Base-by-base conservation (phyloP, 2,797 vertebrate genomes). In the Lepilemur ruficaudatus region DNA sequence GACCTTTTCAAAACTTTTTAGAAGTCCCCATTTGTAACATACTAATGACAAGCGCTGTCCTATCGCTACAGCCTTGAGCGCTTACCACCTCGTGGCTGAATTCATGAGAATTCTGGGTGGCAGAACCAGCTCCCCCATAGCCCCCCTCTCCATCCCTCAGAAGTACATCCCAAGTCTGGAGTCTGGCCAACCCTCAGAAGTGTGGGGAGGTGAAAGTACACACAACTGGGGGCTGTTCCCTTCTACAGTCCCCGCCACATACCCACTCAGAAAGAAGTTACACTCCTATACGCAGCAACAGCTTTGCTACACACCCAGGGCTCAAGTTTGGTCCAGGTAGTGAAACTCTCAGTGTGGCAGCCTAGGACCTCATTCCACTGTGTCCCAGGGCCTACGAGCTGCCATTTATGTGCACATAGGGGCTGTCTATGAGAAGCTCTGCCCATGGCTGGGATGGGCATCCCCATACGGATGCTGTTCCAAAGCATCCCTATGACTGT, bases 311-410 rank as follows among this genome's bases (percentile, higher is more conserved):
- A 43, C 7, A 22, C 30, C 13, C 17, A 15, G 43, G 35, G 38
- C 13, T 79, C 8, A 4, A 30, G 57, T 6, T 0, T 3, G 2
- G 23, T 32, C 22, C 8, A 1, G 20, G 1, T n/a, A 59, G 57
- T 1, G 38, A 65, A 15, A 41, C 12, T 11, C 28, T 18, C 2
- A 25, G 20, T 7, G 4, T 13, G 28, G 23, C 17, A 23, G 7
- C 23, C 61, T 1, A 1, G 4, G 20, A 30, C 35, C 35, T 25
- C 7, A 30, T 23, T 43, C 70, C 70, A 2, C 28, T 0, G 15
- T 48, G 50, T 15, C 46, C 43, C 12, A 10, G 38, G 69, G 32
- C 52, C 38, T 1, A 5, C 11, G 5, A 7, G 23, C 14, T 67
- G 43, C 82, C 52, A 9, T 30, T 8, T 8, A 20, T 5, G 25